Base-by-base conservation (phyloP, 2,888 invertebrate genomes). In the Gibbula magus region DNA sequence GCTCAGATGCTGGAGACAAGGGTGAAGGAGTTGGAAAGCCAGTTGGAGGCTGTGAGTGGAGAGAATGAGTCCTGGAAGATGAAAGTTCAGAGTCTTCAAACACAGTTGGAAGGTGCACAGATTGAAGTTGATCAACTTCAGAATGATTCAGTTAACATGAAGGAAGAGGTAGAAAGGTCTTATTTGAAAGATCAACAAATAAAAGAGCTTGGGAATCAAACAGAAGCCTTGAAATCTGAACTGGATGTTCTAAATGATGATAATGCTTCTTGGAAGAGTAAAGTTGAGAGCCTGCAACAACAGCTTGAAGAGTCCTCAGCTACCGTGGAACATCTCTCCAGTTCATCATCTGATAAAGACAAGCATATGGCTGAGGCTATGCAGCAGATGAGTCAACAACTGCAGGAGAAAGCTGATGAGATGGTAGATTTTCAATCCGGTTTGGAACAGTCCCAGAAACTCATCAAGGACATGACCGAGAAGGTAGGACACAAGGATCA, bases 401-500 rank as follows among this genome's bases (percentile, higher is more conserved):
- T 73, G 51, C 70, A 66, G 32, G 54, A 29, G 2, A 73, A 78
- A 76, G 74, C 75, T 20, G 66, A 78, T 56, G 81, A 83, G 22
- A 51, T 78, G 16, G 79, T 77, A 18, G 56, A 80, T 35, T 4
- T 76, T 16, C 67, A 51, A 53, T 76, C 77, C 18, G 45, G 66
- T 45, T 35, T 79, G 29, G 76, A 82, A 20, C 54, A 79, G 39
- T 77, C 79, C 52, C 77, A 75, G 45, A 78, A 53, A 20, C 51
- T 66, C 5, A 10, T 79, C 18, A 18, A 53, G 67, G 74, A 77
- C 29, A 45, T 79, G 54, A 77, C 79, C 18, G 67, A 77, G 13
- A 82, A 75, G 18, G n/a, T 85, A 8, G 61, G 82, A 52, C 79
- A 84, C 51, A 90, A 90, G 78, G 88, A 89, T 77, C 83, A 85